Evolutionary conservation across 2,113 vertebrate genomes (phyloP).

Genomic region (Psettodes erumei): DNA sequence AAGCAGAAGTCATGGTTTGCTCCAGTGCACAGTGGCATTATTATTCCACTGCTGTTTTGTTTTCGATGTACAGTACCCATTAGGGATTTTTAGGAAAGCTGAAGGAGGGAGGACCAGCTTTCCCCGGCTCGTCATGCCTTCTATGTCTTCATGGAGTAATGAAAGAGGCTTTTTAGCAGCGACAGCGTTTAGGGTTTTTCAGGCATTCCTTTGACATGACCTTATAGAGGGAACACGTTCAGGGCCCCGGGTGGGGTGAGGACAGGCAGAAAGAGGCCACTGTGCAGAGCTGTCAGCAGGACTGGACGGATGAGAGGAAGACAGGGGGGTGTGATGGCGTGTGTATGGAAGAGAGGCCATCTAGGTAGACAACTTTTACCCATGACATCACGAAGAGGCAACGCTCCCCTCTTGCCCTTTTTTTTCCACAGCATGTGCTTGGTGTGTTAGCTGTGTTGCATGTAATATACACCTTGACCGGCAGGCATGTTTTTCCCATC

Average conservation of each 20-base stretch:
- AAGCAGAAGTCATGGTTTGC: slow-evolving; percentile 7
- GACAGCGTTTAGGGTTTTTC: slow-evolving; percentile 56
- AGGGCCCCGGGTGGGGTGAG: slow-evolving; percentile 57
- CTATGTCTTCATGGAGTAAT: slow-evolving; percentile 63
- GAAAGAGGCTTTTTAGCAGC: slow-evolving; percentile 75
- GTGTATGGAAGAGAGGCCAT: slow-evolving; percentile 19
- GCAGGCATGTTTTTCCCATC: slow-evolving; percentile 50
- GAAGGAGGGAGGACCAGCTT: slow-evolving; percentile 3
- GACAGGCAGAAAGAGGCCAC: slow-evolving; percentile 74
- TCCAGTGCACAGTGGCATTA: slow-evolving; percentile 58
- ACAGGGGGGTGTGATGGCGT: slow-evolving; percentile 17
- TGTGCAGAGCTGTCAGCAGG: slow-evolving; percentile 71
- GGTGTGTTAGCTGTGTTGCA: slow-evolving; percentile 30
- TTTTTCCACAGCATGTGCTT: slow-evolving; percentile 35
- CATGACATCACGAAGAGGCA: slow-evolving; percentile 76
- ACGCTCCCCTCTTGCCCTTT: slow-evolving; percentile 15
- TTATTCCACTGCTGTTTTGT: slow-evolving; percentile 64
- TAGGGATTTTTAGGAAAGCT: slow-evolving; percentile 9
- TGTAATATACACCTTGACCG: slow-evolving; percentile 45
- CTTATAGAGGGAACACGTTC: slow-evolving; percentile 70
- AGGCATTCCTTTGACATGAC: slow-evolving; percentile 81
- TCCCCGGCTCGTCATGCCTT: slow-evolving; percentile 4
- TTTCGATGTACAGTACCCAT: slow-evolving; percentile 14
- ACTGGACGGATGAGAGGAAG: slow-evolving; percentile 30
- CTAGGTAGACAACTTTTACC: slow-evolving; percentile 34